Conservation (phyloP, 2,797 vertebrate species). For the Anolis apletophallus region DNA sequence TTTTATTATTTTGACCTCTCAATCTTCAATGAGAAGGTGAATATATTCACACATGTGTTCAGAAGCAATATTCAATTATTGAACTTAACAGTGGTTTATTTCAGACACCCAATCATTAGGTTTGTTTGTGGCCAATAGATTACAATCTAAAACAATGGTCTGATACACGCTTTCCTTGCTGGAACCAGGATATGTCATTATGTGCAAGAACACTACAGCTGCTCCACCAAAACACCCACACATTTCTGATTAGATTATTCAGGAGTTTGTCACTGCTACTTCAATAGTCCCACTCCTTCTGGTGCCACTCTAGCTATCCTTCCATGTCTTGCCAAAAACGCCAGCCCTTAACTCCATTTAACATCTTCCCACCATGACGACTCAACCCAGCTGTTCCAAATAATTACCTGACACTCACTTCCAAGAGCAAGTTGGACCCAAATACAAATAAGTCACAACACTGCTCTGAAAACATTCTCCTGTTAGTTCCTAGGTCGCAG, state of each 20-base stretch:
- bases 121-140: not conserved
- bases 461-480: not conserved
- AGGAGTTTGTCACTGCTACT: too few relatives aligned
- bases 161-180: not conserved
- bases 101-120: not conserved
- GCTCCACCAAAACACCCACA: too few relatives aligned
- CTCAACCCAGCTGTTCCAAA: not conserved
- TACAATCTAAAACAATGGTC: not conserved
- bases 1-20: not conserved
- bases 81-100: not conserved
- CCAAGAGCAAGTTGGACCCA: not conserved
- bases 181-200: not conserved
- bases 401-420: not conserved
- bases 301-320: too few relatives aligned
- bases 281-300: too few relatives aligned
- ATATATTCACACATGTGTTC: not conserved
- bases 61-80: not conserved
- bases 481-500: not conserved
- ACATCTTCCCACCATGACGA: too few relatives aligned
- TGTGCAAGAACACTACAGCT: not conserved
- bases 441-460: not conserved
- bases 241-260: too few relatives aligned
- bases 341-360: too few relatives aligned
- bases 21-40: not conserved
- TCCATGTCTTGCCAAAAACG: too few relatives aligned